Base-by-base conservation (phyloP, 2,888 invertebrate species). In the Diabrotica balteata region DNA sequence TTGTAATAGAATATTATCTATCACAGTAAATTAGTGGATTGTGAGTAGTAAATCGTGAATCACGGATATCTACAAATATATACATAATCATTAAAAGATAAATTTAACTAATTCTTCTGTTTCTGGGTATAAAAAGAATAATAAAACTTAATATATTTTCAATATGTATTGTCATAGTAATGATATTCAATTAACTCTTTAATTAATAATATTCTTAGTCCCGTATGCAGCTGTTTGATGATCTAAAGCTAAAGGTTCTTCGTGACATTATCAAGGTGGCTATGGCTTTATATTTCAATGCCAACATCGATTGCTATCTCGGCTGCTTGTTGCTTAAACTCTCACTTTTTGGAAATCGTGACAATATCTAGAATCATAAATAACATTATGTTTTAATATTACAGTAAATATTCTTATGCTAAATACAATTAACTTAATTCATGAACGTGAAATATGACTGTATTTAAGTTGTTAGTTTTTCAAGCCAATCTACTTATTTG, bases 261-360 rank as follows among this genome's bases (percentile, higher is more conserved):
- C 78, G 78, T 78, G 78, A 78, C 77, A 76, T 67, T 74, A 75
- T 73, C 78, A 78, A 78, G 77, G 77, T 77, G 73, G 76, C 64
- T 68, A 76, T 76, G 74, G 77, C 64, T 78, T 73, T 70, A 71
- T 68, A 60, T 66, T 71, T 71, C 73, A 75, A 73, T 74, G 73
- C 71, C 73, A 32, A 76, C 71, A 68, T 63, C 70, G 73, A 72
- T 73, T 67, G 67, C 66, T 68, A 74, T 73, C 72, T 71, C 57
- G 44, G 32, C 46, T 63, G 54, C 42, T 44, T 71, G 66, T 66
- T 70, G 66, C 46, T 67, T 59, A 49, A 60, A 71, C 76, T 75
- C 76, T 76, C 75, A 74, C 76, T 75, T 75, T 75, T 76, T 73
- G 76, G 76, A 72, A 73, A 74, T 73, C 73, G 73, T 75, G 72